Conservation (phyloP, 2,888 invertebrate species). For the Apotomis capreana region DNA sequence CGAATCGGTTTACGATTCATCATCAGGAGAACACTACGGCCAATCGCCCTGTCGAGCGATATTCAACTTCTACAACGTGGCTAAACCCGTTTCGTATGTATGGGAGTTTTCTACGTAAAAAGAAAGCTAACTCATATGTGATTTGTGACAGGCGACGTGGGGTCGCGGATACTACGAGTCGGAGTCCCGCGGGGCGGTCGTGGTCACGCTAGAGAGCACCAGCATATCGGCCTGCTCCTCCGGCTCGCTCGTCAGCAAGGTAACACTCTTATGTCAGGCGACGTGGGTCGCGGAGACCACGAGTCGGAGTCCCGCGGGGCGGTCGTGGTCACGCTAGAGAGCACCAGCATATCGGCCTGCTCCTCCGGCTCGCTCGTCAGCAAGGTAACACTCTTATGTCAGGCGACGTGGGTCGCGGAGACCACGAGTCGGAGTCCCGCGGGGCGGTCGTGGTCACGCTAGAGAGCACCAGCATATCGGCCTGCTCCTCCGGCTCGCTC, state of each 20-base stretch:
- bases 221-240: slow-evolving; percentile 96
- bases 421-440: slow-evolving; percentile 90
- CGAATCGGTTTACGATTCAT: no score
- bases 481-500: slow-evolving; percentile 97
- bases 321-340: slow-evolving; percentile 97
- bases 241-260: slow-evolving; percentile 96
- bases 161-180: slow-evolving; percentile 86
- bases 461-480: slow-evolving; percentile 96
- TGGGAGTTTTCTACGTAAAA: no score
- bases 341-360: slow-evolving; percentile 96
- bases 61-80: no score
- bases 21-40: no score
- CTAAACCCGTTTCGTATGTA: no score
- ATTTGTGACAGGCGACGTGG: slow-evolving; percentile 80
- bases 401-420: slow-evolving; percentile 83
- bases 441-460: slow-evolving; percentile 98
- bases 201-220: slow-evolving; percentile 98
- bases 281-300: slow-evolving; percentile 85
- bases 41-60: no score
- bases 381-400: slow-evolving; percentile 73
- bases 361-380: slow-evolving; percentile 98
- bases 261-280: slow-evolving; percentile 51
- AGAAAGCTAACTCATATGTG: no score
- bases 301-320: slow-evolving; percentile 94
- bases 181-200: slow-evolving; percentile 95